Evolutionary conservation across 2,797 vertebrate genomes (phyloP).

Genomic region (Luscinia megarhynchos): DNA sequence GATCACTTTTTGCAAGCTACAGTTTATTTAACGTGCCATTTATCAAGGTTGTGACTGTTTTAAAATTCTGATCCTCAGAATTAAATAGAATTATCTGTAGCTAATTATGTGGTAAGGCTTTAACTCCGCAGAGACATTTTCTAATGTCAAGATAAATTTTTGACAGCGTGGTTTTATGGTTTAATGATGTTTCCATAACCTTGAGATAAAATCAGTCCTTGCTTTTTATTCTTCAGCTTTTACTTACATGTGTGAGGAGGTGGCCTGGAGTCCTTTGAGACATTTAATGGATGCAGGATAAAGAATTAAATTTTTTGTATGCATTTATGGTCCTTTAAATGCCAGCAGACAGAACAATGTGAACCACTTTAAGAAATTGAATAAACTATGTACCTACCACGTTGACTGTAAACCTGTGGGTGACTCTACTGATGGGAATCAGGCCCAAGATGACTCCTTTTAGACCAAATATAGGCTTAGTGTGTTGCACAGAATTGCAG

Average conservation of each 20-base stretch:
- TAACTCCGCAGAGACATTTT: constrained; percentile 55
- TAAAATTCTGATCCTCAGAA: constrained; percentile 52
- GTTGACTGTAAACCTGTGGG: neutral
- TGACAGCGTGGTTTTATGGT: constrained; percentile 38
- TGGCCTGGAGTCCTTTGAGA: constrained; percentile 21
- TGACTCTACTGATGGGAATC: neutral
- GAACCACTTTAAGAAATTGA: neutral
- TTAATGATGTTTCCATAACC: constrained; percentile 66
- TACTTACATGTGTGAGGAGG: constrained; percentile 1
- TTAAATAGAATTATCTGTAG: constrained; percentile 64
- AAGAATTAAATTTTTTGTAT: neutral
- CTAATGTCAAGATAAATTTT: constrained; percentile 64
- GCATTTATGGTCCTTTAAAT: neutral
- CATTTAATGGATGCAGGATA: neutral
- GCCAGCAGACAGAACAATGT: neutral
- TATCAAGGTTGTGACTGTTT: constrained; percentile 56
- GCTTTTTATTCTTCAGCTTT: constrained; percentile 54
- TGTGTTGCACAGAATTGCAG: neutral
- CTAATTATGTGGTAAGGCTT: constrained; percentile 47
- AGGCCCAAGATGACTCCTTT: neutral
- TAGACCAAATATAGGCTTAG: neutral
- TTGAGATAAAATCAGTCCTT: constrained; percentile 69
- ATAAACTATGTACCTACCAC: neutral
- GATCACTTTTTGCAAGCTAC: constrained; percentile 6
- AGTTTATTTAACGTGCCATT: constrained; percentile 47